Evolutionary conservation across 2,113 vertebrate species (phyloP), one percentile per base, ranked within the genome.

Genomic region (Gasterosteus nipponicus): DNA sequence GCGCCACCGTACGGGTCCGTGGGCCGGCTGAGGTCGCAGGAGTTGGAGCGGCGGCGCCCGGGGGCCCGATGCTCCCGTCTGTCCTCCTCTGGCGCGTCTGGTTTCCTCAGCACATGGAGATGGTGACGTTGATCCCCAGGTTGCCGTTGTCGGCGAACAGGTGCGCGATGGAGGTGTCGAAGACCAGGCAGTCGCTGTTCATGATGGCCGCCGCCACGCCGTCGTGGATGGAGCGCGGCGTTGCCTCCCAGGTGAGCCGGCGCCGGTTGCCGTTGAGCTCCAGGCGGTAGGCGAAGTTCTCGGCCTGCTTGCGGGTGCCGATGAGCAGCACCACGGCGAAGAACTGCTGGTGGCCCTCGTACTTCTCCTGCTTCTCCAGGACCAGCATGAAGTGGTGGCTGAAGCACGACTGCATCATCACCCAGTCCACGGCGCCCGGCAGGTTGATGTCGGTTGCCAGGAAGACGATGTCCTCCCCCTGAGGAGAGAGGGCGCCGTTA

Each of bases 331-430:
- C 93, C 1, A 94, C 93, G 10, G 94, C 94, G 12, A 95, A 95
- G 89, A 95, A 95, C 88, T 94, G 94, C 86, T 94, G 94, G 76
- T 94, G 94, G 53, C 93, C 94, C 47, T 94, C 93, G 47, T 92
- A 95, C 81, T 94, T 94, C 88, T 94, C 93, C 86, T 94, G 93
- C 83, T 95, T 95, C 87, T 95, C 94, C 80, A 95, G 81, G 4
- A 95, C 94, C 83, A 95, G 85, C 94, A 95, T 94, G 87, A 95
- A 95, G 89, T 94, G 93, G 77, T 93, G 93, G 39, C 93, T 93
- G 72, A 95, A 95, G 38, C 94, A 95, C 5, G 93, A 94, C 89
- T 95, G 94, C 94, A 95, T 94, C 94, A 95, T 95, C 72, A 95
- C 94, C 94, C 94, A 95, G 93, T 95, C 94, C 68, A 94, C 94